Base-by-base conservation (phyloP, 2,888 invertebrate species). In the Ditylenchus weischeri region DNA sequence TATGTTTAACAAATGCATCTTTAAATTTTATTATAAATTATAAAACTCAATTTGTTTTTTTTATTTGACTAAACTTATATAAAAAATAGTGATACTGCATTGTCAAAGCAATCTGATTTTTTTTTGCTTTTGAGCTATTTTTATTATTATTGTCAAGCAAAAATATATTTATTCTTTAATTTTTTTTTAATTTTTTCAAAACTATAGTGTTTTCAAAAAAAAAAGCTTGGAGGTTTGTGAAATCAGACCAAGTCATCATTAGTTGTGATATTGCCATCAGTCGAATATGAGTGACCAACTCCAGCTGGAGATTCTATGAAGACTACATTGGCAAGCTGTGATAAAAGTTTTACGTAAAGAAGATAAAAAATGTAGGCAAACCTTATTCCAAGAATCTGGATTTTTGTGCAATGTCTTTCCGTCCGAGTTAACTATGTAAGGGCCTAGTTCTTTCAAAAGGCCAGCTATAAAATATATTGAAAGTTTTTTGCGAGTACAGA, bases 281-380 rank as follows among this genome's bases (percentile, higher is more conserved):
- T 77, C 5, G 84, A 79, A 75, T 86, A 87, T 0, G 86, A 87
- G 73, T 83, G 87, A 0, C 87, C 87, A 38, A 87, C 87, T 43
- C 86, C 86, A 35, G 86, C 86, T 15, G 87, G 87, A 8, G 86
- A 82, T 75, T 87, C 86, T 68, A 87, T 70, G 73, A 84, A 87
- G 51, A 87, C 69, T 67, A 87, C 84, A 72, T 85, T 86, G 8
- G 72, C 70, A 15, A 57, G 23, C 58, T 57, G 23, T 50, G 6
- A 23, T n/a, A 57, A 23, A 4, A n/a, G 58, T 5, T 57, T 57
- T 57, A 4, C 2, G 7, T 50, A 6, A 2, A 50, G 6, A 50
- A 2, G 29, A 4, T 57, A 19, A 5, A 57, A 23, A 29, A 23
- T 4, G 58, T 7, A 29, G 4, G 5, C 79, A 75, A 69, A 57